Base-by-base conservation (phyloP, 2,888 invertebrate species). In the Malthinus flaveolus region DNA sequence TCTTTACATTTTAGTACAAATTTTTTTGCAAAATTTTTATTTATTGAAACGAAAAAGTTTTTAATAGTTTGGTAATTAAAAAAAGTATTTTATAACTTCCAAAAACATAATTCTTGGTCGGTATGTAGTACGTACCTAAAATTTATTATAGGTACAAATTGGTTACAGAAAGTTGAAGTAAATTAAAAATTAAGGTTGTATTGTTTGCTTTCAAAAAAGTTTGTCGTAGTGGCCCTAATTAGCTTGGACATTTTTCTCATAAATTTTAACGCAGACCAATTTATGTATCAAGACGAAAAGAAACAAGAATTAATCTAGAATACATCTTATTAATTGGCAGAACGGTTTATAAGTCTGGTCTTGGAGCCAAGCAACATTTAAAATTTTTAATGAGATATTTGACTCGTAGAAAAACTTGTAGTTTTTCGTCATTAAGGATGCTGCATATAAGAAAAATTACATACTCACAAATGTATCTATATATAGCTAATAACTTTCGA, bases 241-340 rank as follows among this genome's bases (percentile, higher is more conserved):
- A 75, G 72, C 70, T 71, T 64, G 68, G 71, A 73, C 73, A 69
- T 72, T 70, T 71, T 66, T 66, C 66, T 71, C 71, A 71, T 74
- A 75, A 75, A 74, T 74, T 73, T 68, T 58, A 70, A 66, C 68
- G 65, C 58, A 54, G 66, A 66, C 70, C 71, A 70, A 72, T 73
- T 73, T 73, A 72, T 72, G 70, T 68, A 65, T 69, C 64, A 65
- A 67, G 68, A 64, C 65, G 61, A 60, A 66, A 68, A 67, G 68
- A 66, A 71, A 71, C 69, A 71, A 72, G 70, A 71, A 71, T 68
- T 68, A 69, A 68, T 70, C 70, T 67, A 64, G 71, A 70, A 73
- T 71, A 70, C 69, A 68, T 65, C 66, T 69, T 71, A 72, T 72
- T 73, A 72, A 72, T 73, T 73, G 73, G 70, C 73, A 68, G 68